phyloP scores from a whole-genome alignment of 2,113 vertebrate genomes.

The Arizona elegans region DNA sequence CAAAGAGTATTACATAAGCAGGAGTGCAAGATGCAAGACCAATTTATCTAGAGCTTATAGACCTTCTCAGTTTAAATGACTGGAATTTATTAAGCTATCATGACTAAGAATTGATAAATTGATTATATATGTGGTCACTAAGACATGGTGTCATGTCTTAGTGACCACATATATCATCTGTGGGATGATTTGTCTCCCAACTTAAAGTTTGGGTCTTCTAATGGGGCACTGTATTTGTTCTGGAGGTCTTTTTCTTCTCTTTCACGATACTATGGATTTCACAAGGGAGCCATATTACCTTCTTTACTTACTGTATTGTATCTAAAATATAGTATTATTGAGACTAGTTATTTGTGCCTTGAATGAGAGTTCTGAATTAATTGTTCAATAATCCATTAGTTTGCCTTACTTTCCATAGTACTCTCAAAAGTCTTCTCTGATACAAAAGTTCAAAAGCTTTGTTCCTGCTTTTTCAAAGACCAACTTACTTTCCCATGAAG shows the following conservation, averaged over 20 bases:
- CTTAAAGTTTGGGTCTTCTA: neutral
- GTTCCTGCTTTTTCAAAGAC: neutral
- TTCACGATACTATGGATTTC: neutral
- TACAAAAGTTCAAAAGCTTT: neutral
- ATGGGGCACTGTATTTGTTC: neutral
- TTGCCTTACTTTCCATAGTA: neutral
- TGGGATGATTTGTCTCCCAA: neutral
- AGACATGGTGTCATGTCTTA: neutral
- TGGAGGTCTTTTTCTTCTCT: neutral
- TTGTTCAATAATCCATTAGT: neutral
- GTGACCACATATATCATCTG: neutral
- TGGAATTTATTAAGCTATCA: neutral
- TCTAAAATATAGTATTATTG: neutral
- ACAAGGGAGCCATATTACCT: neutral
- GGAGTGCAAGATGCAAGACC: neutral
- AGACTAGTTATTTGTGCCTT: neutral
- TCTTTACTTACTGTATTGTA: neutral
- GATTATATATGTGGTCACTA: neutral
- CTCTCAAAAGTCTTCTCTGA: neutral
- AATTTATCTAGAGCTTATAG: neutral
- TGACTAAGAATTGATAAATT: neutral
- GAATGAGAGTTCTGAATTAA: neutral
- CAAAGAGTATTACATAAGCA: no score
- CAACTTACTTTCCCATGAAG: neutral
- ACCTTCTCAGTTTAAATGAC: neutral